Evolutionary conservation across 2,113 vertebrate species (phyloP).

Genomic region (Ophiodon elongatus): DNA sequence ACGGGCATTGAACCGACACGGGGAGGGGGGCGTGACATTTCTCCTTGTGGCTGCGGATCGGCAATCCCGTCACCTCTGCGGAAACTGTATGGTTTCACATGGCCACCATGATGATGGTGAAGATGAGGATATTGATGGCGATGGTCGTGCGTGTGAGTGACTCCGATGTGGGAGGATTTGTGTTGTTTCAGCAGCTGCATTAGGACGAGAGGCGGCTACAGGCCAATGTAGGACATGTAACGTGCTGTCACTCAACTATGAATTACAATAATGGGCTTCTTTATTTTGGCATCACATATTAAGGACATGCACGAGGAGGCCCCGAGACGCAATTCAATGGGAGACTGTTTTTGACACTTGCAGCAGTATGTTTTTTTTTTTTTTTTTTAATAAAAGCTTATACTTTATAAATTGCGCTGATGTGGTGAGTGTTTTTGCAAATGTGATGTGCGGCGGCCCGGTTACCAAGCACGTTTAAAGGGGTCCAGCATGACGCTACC

Average conservation of each 20-base stretch:
- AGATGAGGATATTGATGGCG: not conserved
- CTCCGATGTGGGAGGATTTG: not conserved
- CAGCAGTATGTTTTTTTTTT: not conserved
- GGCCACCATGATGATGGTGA: not conserved
- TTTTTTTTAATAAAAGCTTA: not conserved
- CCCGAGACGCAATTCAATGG: not conserved
- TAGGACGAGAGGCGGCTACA: not conserved
- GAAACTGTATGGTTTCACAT: not conserved
- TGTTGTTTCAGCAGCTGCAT: not conserved
- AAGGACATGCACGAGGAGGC: not conserved
- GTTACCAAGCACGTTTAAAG: not conserved
- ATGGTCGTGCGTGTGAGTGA: not conserved
- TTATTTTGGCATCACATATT: not conserved
- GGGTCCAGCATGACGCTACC: not conserved
- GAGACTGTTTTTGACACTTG: not conserved
- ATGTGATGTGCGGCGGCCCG: not conserved
- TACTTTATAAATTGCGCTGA: not conserved
- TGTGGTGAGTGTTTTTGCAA: not conserved
- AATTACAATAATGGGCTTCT: not conserved
- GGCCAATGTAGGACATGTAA: not conserved
- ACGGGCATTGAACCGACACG: conserved; percentile 8
- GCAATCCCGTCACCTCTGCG: not conserved
- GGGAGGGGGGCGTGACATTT: conserved; percentile 18
- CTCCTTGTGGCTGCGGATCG: not conserved
- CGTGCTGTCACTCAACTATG: not conserved